Conservation (phyloP, 2,113 vertebrate species). For the Halcyon malimbica region DNA sequence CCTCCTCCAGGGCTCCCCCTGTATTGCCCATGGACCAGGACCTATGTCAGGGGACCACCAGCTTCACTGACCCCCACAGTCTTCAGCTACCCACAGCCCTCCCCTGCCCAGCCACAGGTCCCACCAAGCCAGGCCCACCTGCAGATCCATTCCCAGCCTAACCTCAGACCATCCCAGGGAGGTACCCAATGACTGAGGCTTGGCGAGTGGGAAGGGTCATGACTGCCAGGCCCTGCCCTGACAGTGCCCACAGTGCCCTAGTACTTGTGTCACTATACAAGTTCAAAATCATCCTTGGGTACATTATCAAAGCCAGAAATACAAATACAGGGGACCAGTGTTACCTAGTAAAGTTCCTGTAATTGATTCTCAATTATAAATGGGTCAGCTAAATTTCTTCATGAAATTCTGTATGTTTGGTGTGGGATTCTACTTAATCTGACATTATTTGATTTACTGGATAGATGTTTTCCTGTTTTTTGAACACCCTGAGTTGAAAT, state of each 20-base stretch:
- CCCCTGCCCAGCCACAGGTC: too few relatives aligned
- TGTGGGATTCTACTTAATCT: not conserved
- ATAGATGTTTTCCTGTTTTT: not conserved
- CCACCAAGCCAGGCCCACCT: not conserved
- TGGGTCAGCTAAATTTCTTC: not conserved
- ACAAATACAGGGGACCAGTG: rapidly evolving
- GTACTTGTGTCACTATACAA: not conserved
- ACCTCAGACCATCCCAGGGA: rapidly evolving
- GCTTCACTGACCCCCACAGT: rapidly evolving
- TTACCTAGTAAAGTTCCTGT: not conserved
- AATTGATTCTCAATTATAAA: not conserved
- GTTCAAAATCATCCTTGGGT: not conserved
- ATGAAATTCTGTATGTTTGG: not conserved
- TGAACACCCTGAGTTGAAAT: not conserved
- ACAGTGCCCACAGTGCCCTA: not conserved
- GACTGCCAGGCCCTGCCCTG: not conserved
- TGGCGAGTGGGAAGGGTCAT: not conserved
- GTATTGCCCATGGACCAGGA: not conserved
- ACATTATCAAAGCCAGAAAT: not conserved
- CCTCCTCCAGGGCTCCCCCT: rapidly evolving
- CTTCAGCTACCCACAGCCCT: too few relatives aligned
- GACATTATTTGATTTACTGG: not conserved
- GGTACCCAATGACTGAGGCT: not conserved
- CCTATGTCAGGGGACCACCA: not conserved
- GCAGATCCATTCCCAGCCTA: rapidly evolving